Conservation (phyloP, 2,113 vertebrate genomes). For the Antechinus flavipes region DNA sequence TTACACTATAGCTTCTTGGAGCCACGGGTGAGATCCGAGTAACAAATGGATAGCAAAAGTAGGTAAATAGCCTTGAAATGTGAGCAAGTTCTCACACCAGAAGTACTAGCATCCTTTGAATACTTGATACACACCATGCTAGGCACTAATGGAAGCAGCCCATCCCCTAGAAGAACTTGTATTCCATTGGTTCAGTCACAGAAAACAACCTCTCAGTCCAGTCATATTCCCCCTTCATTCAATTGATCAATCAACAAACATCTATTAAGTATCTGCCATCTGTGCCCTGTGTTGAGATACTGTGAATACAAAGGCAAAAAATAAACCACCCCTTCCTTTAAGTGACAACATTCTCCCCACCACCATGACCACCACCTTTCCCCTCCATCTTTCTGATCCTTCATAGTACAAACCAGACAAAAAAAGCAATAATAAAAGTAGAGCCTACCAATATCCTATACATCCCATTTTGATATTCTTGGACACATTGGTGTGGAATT, state of each 20-base stretch:
- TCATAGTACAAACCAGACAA: background rate
- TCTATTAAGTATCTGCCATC: background rate
- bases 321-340: background rate
- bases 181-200: background rate
- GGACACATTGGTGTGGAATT: background rate
- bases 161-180: background rate
- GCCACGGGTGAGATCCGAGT: background rate
- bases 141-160: background rate
- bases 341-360: background rate
- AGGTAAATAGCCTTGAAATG: background rate
- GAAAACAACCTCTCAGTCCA: background rate
- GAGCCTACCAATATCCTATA: background rate
- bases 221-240: background rate
- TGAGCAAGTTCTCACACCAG: background rate
- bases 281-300: background rate
- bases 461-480: background rate
- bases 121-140: background rate
- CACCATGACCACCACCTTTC: background rate
- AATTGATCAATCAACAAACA: background rate
- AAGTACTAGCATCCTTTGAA: background rate
- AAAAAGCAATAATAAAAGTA: background rate
- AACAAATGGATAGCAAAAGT: background rate
- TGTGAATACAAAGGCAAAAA: background rate
- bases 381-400: background rate
- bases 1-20: too few relatives aligned